Base-by-base conservation (phyloP, 2,797 vertebrate genomes). In the Poecile montanus region DNA sequence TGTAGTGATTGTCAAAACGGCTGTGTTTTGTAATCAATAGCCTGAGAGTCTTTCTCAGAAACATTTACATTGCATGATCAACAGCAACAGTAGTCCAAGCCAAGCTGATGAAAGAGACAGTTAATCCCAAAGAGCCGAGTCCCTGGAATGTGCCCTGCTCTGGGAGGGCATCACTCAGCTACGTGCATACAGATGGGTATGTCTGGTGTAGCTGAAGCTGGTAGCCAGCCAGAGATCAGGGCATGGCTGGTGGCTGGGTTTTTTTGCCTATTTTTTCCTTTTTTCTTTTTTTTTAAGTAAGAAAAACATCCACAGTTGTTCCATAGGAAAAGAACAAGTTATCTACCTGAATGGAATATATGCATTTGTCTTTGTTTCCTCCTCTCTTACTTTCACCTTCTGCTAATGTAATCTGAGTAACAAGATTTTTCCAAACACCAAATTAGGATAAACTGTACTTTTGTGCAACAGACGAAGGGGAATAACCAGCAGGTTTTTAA, bases 61-160 rank as follows among this genome's bases (percentile, higher is more conserved):
- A 94, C 77, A 93, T 82, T 62, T 91, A 81, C 36, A 38, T 77
- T 97, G 90, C 88, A 67, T 51, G 68, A 91, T 90, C 84, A 91
- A 85, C 79, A 93, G 88, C 85, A 62, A 62, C 65, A n/a, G 86
- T 70, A 84, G 70, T 67, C 76, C 67, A 87, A 88, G 95, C 78
- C 84, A 96, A 60, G 6, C 7, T 85, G 74, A 95, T 93, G 91
- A 83, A 95, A 95, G 86, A 94, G 72, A 96, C 95, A 94, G 91
- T 95, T 97, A 97, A 97, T 96, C 94, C 92, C 89, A 93, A 96
- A 92, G 57, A 93, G 63, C 58, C 75, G 91, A 95, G 73, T 53
- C 57, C 38, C 38, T 90, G 91, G 90, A 93, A 93, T 79, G 88
- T 94, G 84, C 82, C 67, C 58, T 68, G 92, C 85, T 90, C 36